Base-by-base conservation (phyloP, 2,888 invertebrate genomes). In the Adela reaumurella region DNA sequence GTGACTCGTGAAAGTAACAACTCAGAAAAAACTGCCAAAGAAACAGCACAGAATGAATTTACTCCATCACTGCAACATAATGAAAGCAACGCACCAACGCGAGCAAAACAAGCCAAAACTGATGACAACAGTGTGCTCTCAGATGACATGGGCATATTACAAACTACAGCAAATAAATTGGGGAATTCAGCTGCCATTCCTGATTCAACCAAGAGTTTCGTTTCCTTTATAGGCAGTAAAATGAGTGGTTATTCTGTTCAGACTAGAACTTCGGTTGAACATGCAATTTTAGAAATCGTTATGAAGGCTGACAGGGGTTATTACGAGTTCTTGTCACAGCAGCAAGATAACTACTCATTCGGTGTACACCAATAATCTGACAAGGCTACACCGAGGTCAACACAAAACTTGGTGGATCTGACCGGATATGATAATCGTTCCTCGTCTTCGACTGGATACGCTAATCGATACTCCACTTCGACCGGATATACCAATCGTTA, bases 241-340 rank as follows among this genome's bases (percentile, higher is more conserved):
- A 43, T 43, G 17, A 43, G 19, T 18, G 19, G 43, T 43, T 43
- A 43, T 43, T 43, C 14, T 16, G 19, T 18, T 43, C 43, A 43
- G 17, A 43, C 17, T 43, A 43, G 24, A 8, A 24, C 24, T 24
- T 24, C 24, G 24, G 24, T 24, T 24, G 49, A 45, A 51, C 51
- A 14, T 51, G 44, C 35, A 45, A 47, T 19, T 54, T 50, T 43
- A 56, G 19, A 24, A 24, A 24, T 24, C 8, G 5, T 24, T 8
- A 24, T 24, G 24, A 24, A 24, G 24, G 24, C 24, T 24, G n/a
- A 58, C 56, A 45, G 58, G 48, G 43, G 46, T 35, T 19, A 47
- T 43, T 24, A 55, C 55, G 49, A 50, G 55, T 45, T 54, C 51
- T 44, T 58, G 56, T 46, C 52, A 49, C 41, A 58, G 46, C 19